A percentile compares a stretch with the other conserved stretches of the same genome.
These are phyloP conservation scores for Diadema setosum DNA, from an alignment of 35 echinoderm and acorn worm species.

Conservation along the genomic window DNA sequence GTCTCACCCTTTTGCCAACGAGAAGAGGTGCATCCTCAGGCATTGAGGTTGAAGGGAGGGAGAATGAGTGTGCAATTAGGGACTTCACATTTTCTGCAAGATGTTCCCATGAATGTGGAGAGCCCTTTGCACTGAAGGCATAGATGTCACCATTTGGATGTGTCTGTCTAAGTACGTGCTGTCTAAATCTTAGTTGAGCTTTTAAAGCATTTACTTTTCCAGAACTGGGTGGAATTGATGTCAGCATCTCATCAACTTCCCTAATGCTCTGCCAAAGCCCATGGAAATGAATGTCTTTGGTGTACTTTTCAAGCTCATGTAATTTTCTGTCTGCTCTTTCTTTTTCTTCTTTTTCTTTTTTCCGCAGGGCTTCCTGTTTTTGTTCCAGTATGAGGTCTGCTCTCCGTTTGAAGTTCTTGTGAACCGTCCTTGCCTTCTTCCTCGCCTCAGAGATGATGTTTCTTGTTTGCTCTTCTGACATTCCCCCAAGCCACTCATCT, in stretches of 20 bases:
- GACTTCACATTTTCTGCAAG: not conserved
- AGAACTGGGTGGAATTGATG: no score
- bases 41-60: not conserved
- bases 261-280: no score
- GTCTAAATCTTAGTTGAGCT: not conserved
- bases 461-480: not conserved
- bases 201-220: no score
- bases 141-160: not conserved
- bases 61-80: not conserved
- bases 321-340: no score
- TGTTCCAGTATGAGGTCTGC: no score
- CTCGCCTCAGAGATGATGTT: not conserved
- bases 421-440: not conserved
- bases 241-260: no score
- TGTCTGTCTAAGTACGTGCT: not conserved
- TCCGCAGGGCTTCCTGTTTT: no score
- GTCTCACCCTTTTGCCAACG: not conserved
- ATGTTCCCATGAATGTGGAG: not conserved
- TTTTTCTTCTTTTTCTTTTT: no score
- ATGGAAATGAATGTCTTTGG: not conserved
- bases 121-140: not conserved
- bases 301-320: no score
- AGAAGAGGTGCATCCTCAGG: not conserved
- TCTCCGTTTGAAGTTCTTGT: no score
- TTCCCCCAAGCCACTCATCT: not conserved